Evolutionary conservation across 1,140 invertebrate genomes (phyloP).

Genomic region (Bombus polaris): DNA sequence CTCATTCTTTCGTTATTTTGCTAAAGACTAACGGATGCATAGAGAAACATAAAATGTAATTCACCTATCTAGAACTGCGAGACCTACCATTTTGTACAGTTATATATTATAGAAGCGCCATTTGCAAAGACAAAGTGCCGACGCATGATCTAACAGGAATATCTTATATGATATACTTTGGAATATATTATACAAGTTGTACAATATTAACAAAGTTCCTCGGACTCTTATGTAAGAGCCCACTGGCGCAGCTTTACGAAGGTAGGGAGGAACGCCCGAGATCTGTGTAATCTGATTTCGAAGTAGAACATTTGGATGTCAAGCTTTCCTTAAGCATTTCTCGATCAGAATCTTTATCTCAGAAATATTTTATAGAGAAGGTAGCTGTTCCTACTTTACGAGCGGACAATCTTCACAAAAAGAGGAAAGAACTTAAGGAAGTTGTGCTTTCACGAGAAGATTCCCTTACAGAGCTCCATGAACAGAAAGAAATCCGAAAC

Average conservation of each 20-base stretch:
- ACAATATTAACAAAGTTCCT: not conserved
- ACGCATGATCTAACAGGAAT: not conserved
- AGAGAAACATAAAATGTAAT: not conserved
- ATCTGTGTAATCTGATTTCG: conserved; percentile 8
- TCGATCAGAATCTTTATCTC: not conserved
- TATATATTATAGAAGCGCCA: not conserved
- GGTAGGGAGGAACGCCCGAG: not conserved
- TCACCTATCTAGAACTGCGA: not conserved
- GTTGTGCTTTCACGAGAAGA: conserved; percentile 1
- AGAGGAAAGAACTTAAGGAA: not conserved
- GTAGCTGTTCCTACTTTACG: not conserved
- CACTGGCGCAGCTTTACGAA: no score
- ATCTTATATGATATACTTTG: not conserved
- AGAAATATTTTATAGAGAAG: not conserved
- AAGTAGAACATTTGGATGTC: not conserved
- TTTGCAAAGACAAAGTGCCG: not conserved
- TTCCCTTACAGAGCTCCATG: not conserved
- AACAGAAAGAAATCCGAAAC: conserved; percentile 2
- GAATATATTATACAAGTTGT: not conserved
- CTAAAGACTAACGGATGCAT: no score
- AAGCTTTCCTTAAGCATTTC: not conserved
- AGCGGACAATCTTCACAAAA: not conserved
- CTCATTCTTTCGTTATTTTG: no score
- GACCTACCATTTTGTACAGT: not conserved
- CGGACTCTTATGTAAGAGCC: not conserved